Percentiles rank a stretch among this genome's conserved stretches.
phyloP scores from a whole-genome alignment of 2,113 vertebrate species.

The Condylura cristata region DNA sequence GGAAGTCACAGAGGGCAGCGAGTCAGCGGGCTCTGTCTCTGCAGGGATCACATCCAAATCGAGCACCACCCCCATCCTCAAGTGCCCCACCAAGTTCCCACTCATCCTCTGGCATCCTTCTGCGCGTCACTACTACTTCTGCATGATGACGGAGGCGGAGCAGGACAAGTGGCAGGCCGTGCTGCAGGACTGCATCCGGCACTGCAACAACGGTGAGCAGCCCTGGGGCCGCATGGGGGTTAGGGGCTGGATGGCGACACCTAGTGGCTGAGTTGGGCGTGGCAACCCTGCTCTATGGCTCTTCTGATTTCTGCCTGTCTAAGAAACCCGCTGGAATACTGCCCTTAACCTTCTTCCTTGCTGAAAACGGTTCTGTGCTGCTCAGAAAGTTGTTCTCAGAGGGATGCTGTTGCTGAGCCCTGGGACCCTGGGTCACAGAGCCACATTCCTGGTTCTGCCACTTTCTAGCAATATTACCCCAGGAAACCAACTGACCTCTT shows the following conservation, averaged over 20 bases:
- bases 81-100: conserved; percentile 91
- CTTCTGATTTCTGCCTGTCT: background rate
- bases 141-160: conserved; percentile 94
- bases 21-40: conserved; percentile 14
- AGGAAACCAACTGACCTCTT: background rate
- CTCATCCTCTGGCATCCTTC: conserved; percentile 97
- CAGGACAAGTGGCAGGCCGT: conserved; percentile 95
- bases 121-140: conserved; percentile 94
- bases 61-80: conserved; percentile 87
- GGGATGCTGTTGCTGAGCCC: background rate
- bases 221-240: accelerated
- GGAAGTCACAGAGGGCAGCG: background rate
- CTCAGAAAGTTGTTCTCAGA: background rate
- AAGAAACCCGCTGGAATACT: background rate
- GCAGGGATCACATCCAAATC: conserved; percentile 90
- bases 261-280: background rate
- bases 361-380: background rate
- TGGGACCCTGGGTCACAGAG: background rate
- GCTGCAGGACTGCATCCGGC: conserved; percentile 94
- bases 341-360: background rate
- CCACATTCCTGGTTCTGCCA: background rate
- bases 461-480: background rate
- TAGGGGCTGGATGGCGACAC: background rate
- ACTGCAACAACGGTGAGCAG: conserved; percentile 93
- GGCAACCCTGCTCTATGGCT: conserved; percentile 23